Percentiles rank a stretch among this genome's conserved stretches.
These are phyloP conservation scores for Sycophila sp. DNA, from an alignment of 1,140 invertebrate genomes.

Conservation along the genomic window DNA sequence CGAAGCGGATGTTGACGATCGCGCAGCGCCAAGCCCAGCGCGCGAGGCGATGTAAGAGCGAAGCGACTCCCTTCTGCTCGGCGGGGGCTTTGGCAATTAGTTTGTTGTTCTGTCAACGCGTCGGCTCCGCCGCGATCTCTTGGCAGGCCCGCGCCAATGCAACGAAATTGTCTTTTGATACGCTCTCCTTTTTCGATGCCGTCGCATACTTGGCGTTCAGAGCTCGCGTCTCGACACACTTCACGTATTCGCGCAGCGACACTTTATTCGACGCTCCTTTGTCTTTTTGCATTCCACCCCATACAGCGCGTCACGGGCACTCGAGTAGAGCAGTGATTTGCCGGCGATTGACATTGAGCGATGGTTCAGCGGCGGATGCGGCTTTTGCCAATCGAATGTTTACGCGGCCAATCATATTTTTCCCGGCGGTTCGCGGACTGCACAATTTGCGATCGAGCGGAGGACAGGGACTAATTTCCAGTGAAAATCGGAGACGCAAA, in stretches of 20 bases:
- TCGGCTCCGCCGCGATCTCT: slow-evolving; percentile 41
- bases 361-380: no score
- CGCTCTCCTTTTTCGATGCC: slow-evolving; percentile 25
- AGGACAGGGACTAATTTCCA: no score
- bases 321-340: no score
- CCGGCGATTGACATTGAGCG: no score
- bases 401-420: no score
- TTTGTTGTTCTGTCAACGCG: slow-evolving; percentile 55
- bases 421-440: no score
- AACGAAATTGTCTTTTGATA: slow-evolving; percentile 45
- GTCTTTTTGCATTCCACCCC: not conserved
- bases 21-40: not conserved
- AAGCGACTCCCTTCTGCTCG: slow-evolving; percentile 32
- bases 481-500: no score
- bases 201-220: not conserved
- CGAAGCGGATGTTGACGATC: not conserved
- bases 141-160: slow-evolving; percentile 53
- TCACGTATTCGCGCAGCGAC: not conserved
- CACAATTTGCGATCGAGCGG: no score
- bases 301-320: no score
- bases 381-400: no score
- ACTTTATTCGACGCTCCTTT: not conserved
- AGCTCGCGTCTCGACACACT: no score
- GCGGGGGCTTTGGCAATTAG: slow-evolving; percentile 51
- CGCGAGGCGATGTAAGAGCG: not conserved